Conservation (phyloP, 2,113 vertebrate genomes). For the Sigmodon hispidus region DNA sequence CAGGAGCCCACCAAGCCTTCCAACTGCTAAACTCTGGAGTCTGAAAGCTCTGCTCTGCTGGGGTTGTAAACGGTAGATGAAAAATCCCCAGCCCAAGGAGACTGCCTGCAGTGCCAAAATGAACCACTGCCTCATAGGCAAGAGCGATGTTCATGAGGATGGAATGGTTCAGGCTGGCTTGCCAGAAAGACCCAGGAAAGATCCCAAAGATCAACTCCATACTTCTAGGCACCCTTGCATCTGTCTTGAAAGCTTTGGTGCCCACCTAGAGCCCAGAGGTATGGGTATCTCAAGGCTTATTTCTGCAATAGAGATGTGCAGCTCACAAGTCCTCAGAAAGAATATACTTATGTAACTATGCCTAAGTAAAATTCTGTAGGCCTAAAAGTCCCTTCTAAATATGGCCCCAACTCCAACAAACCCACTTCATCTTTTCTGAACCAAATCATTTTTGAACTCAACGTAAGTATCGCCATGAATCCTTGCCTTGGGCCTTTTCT, state of each 20-base stretch:
- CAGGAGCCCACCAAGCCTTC: not conserved
- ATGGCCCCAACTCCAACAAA: not conserved
- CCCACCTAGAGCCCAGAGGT: not conserved
- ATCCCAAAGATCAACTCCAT: not conserved
- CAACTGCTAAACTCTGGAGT: not conserved
- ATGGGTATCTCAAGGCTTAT: not conserved
- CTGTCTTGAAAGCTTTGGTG: not conserved
- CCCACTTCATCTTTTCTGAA: not conserved
- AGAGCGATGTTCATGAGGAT: not conserved
- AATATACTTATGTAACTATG: not conserved
- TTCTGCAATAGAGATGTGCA: not conserved
- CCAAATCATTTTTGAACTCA: not conserved
- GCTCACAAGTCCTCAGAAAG: not conserved
- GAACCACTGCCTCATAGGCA: not conserved
- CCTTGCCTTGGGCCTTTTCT: not conserved
- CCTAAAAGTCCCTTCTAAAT: not conserved
- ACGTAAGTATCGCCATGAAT: accelerated
- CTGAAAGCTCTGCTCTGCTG: not conserved
- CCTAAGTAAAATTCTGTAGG: not conserved
- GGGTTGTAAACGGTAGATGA: not conserved
- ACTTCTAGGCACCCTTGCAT: not conserved
- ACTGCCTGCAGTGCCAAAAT: not conserved
- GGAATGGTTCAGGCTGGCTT: not conserved
- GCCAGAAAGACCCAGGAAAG: not conserved
- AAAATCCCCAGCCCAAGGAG: constrained; percentile 34